phyloP scores from a whole-genome alignment of 2,113 vertebrate genomes.

The Syngnathus floridae region DNA sequence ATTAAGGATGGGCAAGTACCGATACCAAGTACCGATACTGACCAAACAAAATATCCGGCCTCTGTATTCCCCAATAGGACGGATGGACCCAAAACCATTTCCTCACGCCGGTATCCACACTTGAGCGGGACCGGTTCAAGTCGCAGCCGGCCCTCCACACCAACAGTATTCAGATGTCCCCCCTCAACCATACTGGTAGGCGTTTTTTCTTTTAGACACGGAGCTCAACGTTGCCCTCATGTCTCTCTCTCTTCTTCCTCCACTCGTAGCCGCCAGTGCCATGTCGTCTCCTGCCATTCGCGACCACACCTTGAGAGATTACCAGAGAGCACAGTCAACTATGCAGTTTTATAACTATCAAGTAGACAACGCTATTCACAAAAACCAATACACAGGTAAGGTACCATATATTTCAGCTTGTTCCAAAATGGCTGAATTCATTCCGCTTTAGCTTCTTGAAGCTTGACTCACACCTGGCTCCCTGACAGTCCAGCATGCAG shows the following conservation, averaged over 20 bases:
- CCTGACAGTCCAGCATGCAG: background rate
- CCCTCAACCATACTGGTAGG: conserved; percentile 88
- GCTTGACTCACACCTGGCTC: background rate
- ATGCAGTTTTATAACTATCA: conserved; percentile 97
- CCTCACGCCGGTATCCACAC: conserved; percentile 91
- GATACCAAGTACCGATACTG: too few relatives aligned
- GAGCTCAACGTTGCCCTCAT: conserved; percentile 1
- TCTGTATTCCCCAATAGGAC: conserved; percentile 70
- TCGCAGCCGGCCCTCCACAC: conserved; percentile 89
- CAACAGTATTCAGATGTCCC: conserved; percentile 87
- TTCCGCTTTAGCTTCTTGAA: background rate
- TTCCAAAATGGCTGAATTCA: background rate
- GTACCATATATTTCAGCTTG: background rate
- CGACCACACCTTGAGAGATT: conserved; percentile 80
- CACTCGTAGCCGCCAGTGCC: conserved; percentile 81
- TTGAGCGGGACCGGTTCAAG: conserved; percentile 91
- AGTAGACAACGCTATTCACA: conserved; percentile 81
- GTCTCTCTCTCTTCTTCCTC: conserved; percentile 12
- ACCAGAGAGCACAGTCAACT: conserved; percentile 85
- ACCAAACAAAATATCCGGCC: background rate
- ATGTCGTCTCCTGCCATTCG: conserved; percentile 91
- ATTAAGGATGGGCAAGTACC: too few relatives aligned
- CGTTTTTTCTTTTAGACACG: background rate
- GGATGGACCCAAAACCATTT: conserved; percentile 99
- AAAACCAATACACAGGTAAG: conserved; percentile 88